Conservation (phyloP, 2,113 vertebrate genomes). For the Chitala chitala region DNA sequence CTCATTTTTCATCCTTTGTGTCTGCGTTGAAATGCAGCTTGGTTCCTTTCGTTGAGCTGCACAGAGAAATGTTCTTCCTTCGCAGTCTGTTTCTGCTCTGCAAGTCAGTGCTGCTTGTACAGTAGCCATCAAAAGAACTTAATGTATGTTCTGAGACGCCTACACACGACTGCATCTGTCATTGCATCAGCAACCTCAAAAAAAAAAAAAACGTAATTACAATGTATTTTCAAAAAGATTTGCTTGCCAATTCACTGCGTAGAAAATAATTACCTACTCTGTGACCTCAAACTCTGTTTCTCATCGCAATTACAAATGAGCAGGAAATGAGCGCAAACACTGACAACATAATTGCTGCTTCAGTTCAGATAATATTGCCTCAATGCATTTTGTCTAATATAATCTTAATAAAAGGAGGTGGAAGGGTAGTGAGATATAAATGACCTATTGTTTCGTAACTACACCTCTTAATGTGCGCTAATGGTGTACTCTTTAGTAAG, state of each 20-base stretch:
- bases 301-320: neutral
- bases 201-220: neutral
- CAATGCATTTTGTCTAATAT: neutral
- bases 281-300: constrained; percentile 5
- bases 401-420: constrained; percentile 6
- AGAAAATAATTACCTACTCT: neutral
- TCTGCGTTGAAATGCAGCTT: constrained; percentile 27
- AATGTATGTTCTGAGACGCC: neutral
- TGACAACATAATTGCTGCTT: constrained; percentile 12
- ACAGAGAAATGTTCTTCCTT: constrained; percentile 25
- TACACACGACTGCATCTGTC: neutral
- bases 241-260: neutral
- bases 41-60: constrained; percentile 20
- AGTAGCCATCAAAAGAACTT: too few relatives aligned
- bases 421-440: neutral
- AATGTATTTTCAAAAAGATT: neutral
- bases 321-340: neutral
- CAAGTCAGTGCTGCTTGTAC: constrained; percentile 38
- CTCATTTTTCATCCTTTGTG: constrained; percentile 36
- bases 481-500: neutral
- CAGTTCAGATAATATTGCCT: neutral
- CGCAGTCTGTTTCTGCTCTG: neutral
- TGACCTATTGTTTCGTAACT: neutral
- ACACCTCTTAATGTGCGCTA: neutral
- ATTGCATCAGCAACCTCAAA: neutral